Evolutionary conservation across 1,140 invertebrate species (phyloP).

Genomic region (Drosophila elegans): DNA sequence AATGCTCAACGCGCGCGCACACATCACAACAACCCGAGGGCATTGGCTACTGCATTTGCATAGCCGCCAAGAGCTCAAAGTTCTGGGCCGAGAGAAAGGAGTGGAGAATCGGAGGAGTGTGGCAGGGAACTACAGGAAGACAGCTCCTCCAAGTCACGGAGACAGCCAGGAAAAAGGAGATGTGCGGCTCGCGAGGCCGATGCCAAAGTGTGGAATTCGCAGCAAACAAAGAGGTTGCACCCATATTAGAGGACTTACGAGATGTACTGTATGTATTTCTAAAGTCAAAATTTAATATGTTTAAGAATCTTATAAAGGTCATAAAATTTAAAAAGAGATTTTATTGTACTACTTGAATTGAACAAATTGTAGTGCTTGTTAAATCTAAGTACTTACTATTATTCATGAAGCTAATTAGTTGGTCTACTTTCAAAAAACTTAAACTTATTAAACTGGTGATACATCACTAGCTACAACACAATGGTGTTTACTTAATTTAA

Average conservation of each 20-base stretch:
- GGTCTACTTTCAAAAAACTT: too few relatives aligned
- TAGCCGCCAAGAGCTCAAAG: conserved; percentile 67
- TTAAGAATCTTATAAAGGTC: too few relatives aligned
- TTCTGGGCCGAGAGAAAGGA: conserved; percentile 8
- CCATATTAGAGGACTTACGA: background rate
- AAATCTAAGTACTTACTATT: too few relatives aligned
- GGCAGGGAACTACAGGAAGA: background rate
- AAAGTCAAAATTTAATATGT: too few relatives aligned
- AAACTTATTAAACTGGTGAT: too few relatives aligned
- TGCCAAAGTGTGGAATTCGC: conserved; percentile 22
- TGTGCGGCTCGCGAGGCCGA: conserved; percentile 8
- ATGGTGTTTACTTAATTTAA: background rate
- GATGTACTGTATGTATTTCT: background rate
- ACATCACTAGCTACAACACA: too few relatives aligned
- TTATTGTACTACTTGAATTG: too few relatives aligned
- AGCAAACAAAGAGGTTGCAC: conserved; percentile 18
- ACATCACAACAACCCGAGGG: conserved; percentile 84
- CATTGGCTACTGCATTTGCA: conserved; percentile 84
- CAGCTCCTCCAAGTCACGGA: conserved; percentile 38
- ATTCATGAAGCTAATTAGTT: too few relatives aligned
- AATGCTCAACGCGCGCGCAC: conserved; percentile 61
- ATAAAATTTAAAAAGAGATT: too few relatives aligned
- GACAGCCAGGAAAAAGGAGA: conserved; percentile 24
- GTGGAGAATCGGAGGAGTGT: background rate
- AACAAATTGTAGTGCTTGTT: too few relatives aligned